Conservation (phyloP, 2,113 vertebrate species). For the Chaetorhynchus papuensis region DNA sequence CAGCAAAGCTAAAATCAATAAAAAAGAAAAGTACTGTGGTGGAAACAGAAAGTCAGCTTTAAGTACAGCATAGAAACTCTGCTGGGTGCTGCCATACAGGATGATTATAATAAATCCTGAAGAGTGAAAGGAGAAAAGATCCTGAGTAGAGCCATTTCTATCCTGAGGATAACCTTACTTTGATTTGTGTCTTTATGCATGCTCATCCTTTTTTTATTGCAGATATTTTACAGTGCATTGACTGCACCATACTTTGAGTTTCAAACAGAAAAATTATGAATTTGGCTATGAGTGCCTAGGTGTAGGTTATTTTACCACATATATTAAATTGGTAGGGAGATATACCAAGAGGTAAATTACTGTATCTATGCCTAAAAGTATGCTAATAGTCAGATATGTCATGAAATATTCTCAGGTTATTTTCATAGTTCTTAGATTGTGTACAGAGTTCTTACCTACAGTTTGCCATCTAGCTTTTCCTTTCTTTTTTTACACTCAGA, state of each 20-base stretch:
- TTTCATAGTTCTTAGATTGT: neutral
- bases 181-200: slow-evolving; percentile 24
- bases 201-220: slow-evolving; percentile 7
- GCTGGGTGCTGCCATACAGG: slow-evolving; percentile 12
- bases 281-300: neutral
- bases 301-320: neutral
- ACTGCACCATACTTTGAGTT: neutral
- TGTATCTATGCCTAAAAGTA: neutral
- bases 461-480: neutral
- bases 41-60: slow-evolving; percentile 13
- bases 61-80: neutral
- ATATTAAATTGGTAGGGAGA: neutral
- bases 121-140: slow-evolving; percentile 31
- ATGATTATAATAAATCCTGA: slow-evolving; percentile 49
- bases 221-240: slow-evolving; percentile 8
- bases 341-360: neutral
- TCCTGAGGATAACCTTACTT: slow-evolving; percentile 5
- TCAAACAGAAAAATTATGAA: neutral
- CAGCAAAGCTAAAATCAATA: slow-evolving; percentile 38
- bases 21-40: neutral
- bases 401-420: neutral
- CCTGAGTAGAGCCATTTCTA: slow-evolving; percentile 20
- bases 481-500: neutral
- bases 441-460: neutral
- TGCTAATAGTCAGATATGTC: neutral